phyloP scores from a whole-genome alignment of 1,140 invertebrate genomes.

The Periplaneta americana region DNA sequence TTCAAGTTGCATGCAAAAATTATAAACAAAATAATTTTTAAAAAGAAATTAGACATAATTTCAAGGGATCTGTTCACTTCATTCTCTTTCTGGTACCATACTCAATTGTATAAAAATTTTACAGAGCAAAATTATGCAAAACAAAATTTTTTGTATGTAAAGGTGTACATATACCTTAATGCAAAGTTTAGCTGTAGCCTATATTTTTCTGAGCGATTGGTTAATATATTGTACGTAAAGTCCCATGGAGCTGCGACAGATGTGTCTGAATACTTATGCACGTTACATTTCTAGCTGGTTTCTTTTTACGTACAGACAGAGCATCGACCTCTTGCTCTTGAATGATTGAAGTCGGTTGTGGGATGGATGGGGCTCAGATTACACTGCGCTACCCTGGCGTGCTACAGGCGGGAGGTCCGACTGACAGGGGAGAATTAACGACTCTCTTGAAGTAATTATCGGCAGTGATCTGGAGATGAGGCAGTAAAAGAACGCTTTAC shows the following conservation, averaged over 20 bases:
- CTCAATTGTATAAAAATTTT: too few relatives aligned
- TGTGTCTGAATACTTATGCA: background rate
- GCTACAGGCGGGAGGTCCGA: background rate
- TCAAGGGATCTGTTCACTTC: too few relatives aligned
- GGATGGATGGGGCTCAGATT: background rate
- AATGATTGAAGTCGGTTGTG: background rate
- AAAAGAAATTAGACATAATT: too few relatives aligned
- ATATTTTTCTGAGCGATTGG: too few relatives aligned
- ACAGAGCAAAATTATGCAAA: too few relatives aligned
- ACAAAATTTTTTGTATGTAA: too few relatives aligned
- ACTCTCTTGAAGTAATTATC: background rate
- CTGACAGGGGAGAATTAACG: background rate
- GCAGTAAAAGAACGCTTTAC: background rate
- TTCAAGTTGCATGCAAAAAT: too few relatives aligned
- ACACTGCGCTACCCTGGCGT: background rate
- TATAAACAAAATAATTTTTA: too few relatives aligned
- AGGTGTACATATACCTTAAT: too few relatives aligned
- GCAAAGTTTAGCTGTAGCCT: too few relatives aligned
- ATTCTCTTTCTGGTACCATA: too few relatives aligned
- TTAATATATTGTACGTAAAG: too few relatives aligned
- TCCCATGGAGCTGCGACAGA: background rate
- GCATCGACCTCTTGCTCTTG: background rate
- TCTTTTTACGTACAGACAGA: background rate
- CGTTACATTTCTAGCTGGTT: background rate
- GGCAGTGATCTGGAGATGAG: background rate